phyloP scores from a whole-genome alignment of 1,140 invertebrate species.

The Lineus longissimus region DNA sequence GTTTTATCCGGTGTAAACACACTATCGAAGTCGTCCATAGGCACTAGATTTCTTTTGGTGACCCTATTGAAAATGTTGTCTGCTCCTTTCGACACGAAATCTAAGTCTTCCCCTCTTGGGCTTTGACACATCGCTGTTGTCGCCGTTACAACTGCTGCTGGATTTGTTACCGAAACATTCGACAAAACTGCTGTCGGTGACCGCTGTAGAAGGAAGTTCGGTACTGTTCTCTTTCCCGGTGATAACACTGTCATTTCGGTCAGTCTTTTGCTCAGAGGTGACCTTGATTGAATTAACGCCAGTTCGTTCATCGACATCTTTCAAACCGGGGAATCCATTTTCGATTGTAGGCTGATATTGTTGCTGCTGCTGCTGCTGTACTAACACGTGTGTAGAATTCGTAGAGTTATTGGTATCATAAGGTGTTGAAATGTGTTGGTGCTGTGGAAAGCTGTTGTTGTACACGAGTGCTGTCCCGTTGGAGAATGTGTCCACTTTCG shows the following conservation, averaged over 20 bases:
- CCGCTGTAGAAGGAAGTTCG: too few species aligned
- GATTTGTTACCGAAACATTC: not conserved
- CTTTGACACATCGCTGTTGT: not conserved
- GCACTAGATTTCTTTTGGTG: not conserved
- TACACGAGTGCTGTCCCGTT: not conserved
- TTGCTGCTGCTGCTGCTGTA: not conserved
- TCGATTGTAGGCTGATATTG: not conserved
- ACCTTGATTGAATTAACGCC: not conserved
- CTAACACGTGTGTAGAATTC: too few species aligned
- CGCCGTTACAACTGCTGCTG: not conserved
- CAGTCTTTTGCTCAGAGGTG: not conserved
- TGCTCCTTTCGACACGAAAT: slow-evolving; percentile 1
- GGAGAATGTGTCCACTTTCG: not conserved
- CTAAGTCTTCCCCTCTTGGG: slow-evolving; percentile 1
- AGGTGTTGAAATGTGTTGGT: not conserved
- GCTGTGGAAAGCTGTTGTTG: slow-evolving; percentile 1
- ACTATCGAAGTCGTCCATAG: slow-evolving; percentile 3
- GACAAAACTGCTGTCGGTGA: not conserved
- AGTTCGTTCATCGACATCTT: slow-evolving; percentile 4
- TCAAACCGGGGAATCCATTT: slow-evolving; percentile 1
- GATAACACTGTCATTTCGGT: not conserved
- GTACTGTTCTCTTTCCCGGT: not conserved
- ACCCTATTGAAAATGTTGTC: not conserved
- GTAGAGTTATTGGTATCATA: too few species aligned
- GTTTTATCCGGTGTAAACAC: not conserved